Percentiles rank a stretch among this genome's conserved stretches.
phyloP scores from a whole-genome alignment of 1,140 invertebrate genomes.

The Hyles vespertilio region DNA sequence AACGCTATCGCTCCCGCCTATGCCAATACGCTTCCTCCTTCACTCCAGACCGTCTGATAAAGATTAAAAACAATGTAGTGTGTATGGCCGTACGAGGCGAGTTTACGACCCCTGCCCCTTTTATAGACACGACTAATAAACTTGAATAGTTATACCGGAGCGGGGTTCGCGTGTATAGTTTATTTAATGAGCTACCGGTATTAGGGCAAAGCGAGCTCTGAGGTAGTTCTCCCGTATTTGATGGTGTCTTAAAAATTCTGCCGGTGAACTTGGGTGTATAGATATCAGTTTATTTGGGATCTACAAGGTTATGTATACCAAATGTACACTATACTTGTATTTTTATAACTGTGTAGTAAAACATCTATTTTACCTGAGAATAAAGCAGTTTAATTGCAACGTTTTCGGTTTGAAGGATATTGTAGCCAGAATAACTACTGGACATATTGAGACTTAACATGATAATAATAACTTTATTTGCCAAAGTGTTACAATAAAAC shows the following conservation, averaged over 20 bases:
- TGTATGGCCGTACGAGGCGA: conserved; percentile 34
- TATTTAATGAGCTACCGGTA: conserved; percentile 5
- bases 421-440: too few relatives aligned
- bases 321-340: too few relatives aligned
- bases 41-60: conserved; percentile 15
- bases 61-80: conserved; percentile 43
- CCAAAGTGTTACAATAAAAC: too few relatives aligned
- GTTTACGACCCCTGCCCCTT: conserved; percentile 50
- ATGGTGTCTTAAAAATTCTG: too few relatives aligned
- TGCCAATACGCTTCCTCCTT: neutral
- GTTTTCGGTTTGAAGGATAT: too few relatives aligned
- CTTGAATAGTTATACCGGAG: conserved; percentile 23
- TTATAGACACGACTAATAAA: conserved; percentile 63
- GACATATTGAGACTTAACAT: too few relatives aligned
- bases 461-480: too few relatives aligned
- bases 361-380: too few relatives aligned
- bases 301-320: neutral
- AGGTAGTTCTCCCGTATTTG: too few relatives aligned
- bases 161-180: conserved; percentile 1
- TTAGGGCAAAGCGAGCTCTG: neutral
- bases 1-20: neutral
- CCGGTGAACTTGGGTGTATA: too few relatives aligned
- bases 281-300: neutral
- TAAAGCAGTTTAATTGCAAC: too few relatives aligned
- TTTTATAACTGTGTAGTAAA: too few relatives aligned